Conservation (phyloP, 2,113 vertebrate genomes). For the Seriola quinqueradiata region DNA sequence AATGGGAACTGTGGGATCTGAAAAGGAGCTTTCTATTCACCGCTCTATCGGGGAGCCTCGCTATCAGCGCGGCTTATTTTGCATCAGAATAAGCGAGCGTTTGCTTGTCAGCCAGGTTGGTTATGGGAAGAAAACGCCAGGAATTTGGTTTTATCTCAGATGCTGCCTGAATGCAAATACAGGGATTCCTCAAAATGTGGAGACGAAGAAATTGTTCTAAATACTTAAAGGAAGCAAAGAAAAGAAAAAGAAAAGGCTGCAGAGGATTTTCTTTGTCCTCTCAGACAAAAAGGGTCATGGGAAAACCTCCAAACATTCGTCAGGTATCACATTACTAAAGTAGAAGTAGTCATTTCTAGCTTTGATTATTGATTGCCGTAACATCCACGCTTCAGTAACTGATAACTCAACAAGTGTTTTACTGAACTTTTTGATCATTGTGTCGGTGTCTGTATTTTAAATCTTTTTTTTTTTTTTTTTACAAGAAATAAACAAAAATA, state of each 20-base stretch:
- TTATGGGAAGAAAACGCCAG: conserved; percentile 55
- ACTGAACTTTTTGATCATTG: no score
- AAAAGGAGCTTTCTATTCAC: conserved; percentile 61
- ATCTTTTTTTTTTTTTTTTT: no score
- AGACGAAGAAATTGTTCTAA: not conserved
- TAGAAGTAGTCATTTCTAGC: no score
- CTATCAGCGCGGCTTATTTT: conserved; percentile 62
- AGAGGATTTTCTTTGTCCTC: not conserved
- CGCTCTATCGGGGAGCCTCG: conserved; percentile 31
- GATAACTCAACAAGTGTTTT: no score
- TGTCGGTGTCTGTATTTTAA: no score
- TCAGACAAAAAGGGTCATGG: not conserved
- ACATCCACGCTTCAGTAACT: no score
- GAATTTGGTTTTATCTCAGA: conserved; percentile 39
- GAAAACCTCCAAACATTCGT: no score
- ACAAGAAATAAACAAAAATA: no score
- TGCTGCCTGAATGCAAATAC: conserved; percentile 3
- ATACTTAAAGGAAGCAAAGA: not conserved
- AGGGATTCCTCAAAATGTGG: conserved; percentile 6
- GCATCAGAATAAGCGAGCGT: conserved; percentile 62
- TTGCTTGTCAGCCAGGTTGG: conserved; percentile 56
- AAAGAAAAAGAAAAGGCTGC: not conserved
- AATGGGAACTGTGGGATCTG: conserved; percentile 61
- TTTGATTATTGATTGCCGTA: no score
- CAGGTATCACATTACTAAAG: no score